Base-by-base conservation (phyloP, 2,888 invertebrate genomes). In the Imbricaverruca yamaguchii region DNA sequence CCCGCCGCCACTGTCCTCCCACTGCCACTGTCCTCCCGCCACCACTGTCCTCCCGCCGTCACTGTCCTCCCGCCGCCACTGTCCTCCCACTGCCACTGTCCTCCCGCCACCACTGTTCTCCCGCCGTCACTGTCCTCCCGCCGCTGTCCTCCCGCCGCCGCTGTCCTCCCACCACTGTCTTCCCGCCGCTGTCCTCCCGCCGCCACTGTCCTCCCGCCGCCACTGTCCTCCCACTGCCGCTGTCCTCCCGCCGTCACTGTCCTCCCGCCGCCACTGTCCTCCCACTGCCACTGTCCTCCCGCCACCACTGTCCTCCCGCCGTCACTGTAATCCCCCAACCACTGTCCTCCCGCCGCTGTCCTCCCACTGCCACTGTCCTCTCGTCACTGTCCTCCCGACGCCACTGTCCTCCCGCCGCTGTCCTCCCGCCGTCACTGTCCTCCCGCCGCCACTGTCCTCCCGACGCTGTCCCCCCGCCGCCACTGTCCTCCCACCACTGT, bases 11-110 rank as follows among this genome's bases (percentile, higher is more conserved):
- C 18, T 15, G 21, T 80, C 80, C 80, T 80, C 57, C 57, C 59
- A n/a, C 80, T n/a, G n/a, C n/a, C 56, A n/a, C 80, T 80, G 57
- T 59, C 55, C 80, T 59, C 59, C 80, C 80, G 25, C 80, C 80
- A n/a, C 57, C 80, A n/a, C 80, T 25, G 56, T 59, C 80, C 23
- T 59, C 57, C 59, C 80, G 21, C 55, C 23, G 55, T 8, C 79
- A 7, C 6, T n/a, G 55, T 39, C 23, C n/a, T 59, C n/a, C 59
- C 23, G 63, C 21, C 53, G 11, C 21, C 15, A 12, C 21, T 55
- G 11, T 21, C 21, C 8, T 10, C 56, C 56, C 11, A 10, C 25
- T 53, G n/a, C n/a, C n/a, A 0, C 57, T 56, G 9, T 39, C 21
- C 13, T 69, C 69, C 56, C 23, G 18, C 56, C 59, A 25, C 12